A percentile compares a stretch with the other conserved stretches of the same genome.
Conservation (phyloP, 2,888 invertebrate genomes). For the Diplolepis rosae region DNA sequence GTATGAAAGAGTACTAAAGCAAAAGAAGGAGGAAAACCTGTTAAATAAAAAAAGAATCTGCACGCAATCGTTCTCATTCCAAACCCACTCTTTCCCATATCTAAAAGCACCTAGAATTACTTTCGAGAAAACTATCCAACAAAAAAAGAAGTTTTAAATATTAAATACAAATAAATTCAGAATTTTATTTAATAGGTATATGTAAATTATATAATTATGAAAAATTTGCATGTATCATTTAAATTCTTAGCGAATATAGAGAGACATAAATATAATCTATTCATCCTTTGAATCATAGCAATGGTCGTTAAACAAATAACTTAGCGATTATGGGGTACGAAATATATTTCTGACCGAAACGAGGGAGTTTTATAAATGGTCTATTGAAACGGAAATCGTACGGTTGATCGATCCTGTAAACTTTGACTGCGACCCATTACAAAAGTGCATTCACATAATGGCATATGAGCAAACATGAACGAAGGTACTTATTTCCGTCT, state of each 20-base stretch:
- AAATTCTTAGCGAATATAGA: too few species aligned
- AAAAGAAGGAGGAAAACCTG: neutral
- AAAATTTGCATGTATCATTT: too few species aligned
- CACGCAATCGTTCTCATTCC: slow-evolving; percentile 2
- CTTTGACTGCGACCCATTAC: slow-evolving; percentile 50
- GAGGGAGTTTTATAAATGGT: slow-evolving; percentile 41
- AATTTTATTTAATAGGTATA: too few species aligned
- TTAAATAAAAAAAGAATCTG: neutral
- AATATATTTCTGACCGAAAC: slow-evolving; percentile 34
- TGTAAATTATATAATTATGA: too few species aligned
- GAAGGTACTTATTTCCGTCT: neutral
- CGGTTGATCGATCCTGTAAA: slow-evolving; percentile 55
- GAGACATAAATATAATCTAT: too few species aligned
- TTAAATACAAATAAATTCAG: too few species aligned
- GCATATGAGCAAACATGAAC: slow-evolving; percentile 47
- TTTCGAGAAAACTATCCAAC: neutral
- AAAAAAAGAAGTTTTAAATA: neutral
- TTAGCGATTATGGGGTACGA: slow-evolving; percentile 32
- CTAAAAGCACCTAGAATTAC: neutral
- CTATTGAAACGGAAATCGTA: slow-evolving; percentile 60
- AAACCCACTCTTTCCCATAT: neutral
- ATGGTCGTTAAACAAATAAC: slow-evolving; percentile 4
- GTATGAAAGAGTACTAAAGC: neutral
- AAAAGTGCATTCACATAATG: slow-evolving; percentile 40
- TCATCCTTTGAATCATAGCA: too few species aligned